Evolutionary conservation across 2,113 vertebrate species (phyloP).

Genomic region (Cichladusa arquata): DNA sequence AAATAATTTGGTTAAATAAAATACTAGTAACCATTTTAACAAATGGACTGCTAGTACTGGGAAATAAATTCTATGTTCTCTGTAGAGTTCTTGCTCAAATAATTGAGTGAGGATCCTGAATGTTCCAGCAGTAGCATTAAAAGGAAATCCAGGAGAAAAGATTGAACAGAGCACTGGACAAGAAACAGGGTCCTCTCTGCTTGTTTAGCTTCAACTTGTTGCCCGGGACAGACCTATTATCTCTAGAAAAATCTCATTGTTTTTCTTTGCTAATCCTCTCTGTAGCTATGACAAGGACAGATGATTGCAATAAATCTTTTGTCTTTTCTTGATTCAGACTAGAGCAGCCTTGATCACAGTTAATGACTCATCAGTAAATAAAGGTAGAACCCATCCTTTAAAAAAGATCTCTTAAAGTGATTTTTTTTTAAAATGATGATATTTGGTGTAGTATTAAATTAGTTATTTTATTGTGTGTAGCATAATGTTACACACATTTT

Average conservation of each 20-base stretch:
- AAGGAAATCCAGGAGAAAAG: background rate
- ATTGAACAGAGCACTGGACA: background rate
- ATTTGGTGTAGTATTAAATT: background rate
- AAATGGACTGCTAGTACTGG: background rate
- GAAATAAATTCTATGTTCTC: background rate
- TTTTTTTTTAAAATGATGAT: background rate
- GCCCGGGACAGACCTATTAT: background rate
- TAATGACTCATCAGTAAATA: conserved; percentile 1
- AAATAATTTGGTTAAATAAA: background rate
- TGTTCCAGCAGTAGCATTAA: background rate
- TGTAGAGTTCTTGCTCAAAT: background rate
- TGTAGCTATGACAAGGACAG: background rate
- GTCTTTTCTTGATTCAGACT: background rate
- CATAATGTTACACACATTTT: background rate
- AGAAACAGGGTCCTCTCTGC: background rate
- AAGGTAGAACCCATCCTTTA: background rate
- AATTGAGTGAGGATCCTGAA: background rate
- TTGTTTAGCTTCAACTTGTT: background rate
- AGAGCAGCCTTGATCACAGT: background rate
- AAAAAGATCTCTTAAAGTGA: background rate
- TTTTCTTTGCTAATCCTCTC: background rate
- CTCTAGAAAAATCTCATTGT: background rate
- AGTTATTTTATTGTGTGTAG: background rate
- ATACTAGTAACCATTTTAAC: background rate
- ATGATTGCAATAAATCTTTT: background rate